Conservation (phyloP, 2,113 vertebrate genomes). For the Nettapus auritus region DNA sequence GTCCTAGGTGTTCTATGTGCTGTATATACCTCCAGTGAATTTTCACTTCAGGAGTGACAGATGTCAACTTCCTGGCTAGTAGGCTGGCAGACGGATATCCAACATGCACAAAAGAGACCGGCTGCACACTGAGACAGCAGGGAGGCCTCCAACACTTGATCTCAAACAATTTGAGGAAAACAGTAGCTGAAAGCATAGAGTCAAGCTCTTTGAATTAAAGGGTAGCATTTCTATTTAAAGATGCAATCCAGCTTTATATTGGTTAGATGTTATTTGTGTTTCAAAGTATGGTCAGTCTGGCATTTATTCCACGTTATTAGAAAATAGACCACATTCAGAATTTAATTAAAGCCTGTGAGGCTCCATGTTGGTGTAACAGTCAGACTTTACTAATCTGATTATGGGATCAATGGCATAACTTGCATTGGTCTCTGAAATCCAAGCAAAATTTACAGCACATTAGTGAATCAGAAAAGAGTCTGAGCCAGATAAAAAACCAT, state of each 20-base stretch:
- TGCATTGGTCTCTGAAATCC: not conserved
- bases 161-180: slow-evolving; percentile 16
- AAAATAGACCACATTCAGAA: not conserved
- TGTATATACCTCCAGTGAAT: not conserved
- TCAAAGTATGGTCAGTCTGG: not conserved
- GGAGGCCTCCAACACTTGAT: not conserved
- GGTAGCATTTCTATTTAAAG: not conserved
- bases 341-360: not conserved
- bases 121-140: not conserved
- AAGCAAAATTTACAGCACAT: not conserved
- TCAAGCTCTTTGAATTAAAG: not conserved
- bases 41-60: not conserved
- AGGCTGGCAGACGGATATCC: not conserved
- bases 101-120: not conserved
- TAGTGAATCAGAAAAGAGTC: not conserved
- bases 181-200: not conserved
- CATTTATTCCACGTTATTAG: not conserved
- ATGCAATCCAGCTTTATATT: not conserved
- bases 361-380: not conserved
- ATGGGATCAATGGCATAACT: not conserved
- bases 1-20: not conserved
- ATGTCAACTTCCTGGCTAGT: not conserved
- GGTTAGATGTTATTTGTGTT: not conserved
- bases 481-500: not conserved
- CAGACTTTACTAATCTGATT: not conserved